These are phyloP conservation scores for Polymixis lichenea DNA, from an alignment of 2,888 invertebrate species.

Conservation along the genomic window DNA sequence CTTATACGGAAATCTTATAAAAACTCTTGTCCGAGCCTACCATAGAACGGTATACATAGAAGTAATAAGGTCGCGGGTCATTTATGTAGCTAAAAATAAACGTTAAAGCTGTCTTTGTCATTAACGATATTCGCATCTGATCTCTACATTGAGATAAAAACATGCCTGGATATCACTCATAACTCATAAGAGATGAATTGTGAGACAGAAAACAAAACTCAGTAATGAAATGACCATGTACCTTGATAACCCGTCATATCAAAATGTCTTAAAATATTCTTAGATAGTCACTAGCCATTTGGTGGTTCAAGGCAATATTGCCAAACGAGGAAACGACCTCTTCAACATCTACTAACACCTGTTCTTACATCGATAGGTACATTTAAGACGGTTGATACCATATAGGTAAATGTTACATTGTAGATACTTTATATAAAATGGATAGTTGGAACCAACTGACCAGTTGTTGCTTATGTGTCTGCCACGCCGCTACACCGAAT, in stretches of 20 bases:
- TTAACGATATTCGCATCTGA: constrained; percentile 9
- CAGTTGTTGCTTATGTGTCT: constrained; percentile 24
- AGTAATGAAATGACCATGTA: constrained; percentile 25
- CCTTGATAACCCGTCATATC: constrained; percentile 48
- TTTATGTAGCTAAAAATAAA: constrained; percentile 46
- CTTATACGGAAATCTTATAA: constrained; percentile 48
- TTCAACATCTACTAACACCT: constrained; percentile 45
- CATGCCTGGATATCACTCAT: not conserved
- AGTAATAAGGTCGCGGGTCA: constrained; percentile 30
- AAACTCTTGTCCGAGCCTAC: constrained; percentile 26
- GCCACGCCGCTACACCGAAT: constrained; percentile 16
- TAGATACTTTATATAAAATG: constrained; percentile 19
- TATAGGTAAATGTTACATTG: constrained; percentile 21
- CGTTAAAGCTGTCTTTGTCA: constrained; percentile 11
- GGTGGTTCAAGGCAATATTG: constrained; percentile 78
- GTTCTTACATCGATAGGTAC: constrained; percentile 21
- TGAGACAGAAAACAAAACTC: constrained; percentile 12
- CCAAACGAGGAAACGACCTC: constrained; percentile 79
- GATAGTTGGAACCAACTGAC: constrained; percentile 23
- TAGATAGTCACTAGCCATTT: constrained; percentile 53
- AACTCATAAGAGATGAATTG: not conserved
- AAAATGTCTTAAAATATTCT: constrained; percentile 32
- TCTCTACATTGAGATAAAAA: constrained; percentile 5
- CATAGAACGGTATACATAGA: constrained; percentile 22
- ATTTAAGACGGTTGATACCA: constrained; percentile 31